These are phyloP conservation scores for Ochropleura plecta DNA, from an alignment of 2,888 invertebrate genomes.

Conservation along the genomic window DNA sequence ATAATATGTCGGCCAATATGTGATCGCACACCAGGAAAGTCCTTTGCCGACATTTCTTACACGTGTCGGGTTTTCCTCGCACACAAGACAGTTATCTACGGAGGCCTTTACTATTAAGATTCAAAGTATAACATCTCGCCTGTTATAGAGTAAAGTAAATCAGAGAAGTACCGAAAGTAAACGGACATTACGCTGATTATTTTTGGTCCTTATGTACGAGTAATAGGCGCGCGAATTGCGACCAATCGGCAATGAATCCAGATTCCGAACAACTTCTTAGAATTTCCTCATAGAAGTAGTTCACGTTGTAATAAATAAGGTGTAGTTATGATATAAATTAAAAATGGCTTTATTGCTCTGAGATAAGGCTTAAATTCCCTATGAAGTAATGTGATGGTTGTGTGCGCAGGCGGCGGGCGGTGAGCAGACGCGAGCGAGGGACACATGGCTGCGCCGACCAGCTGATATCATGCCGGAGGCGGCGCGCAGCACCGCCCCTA, in stretches of 20 bases:
- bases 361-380: neutral
- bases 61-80: neutral
- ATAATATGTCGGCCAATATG: neutral
- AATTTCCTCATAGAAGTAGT: neutral
- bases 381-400: slow-evolving; percentile 52
- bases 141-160: neutral
- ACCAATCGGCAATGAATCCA: neutral
- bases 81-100: neutral
- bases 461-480: slow-evolving; percentile 90
- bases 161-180: neutral
- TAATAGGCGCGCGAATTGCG: neutral
- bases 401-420: slow-evolving; percentile 84
- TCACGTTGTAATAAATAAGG: slow-evolving; percentile 19
- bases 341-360: neutral
- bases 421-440: slow-evolving; percentile 84
- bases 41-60: neutral
- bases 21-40: neutral
- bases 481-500: slow-evolving; percentile 89
- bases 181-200: neutral
- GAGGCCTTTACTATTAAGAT: neutral
- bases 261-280: neutral
- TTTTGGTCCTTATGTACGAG: neutral
- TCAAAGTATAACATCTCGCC: neutral
- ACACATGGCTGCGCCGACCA: slow-evolving; percentile 87
- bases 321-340: slow-evolving; percentile 19